phyloP scores from a whole-genome alignment of 2,113 vertebrate species.

The Oryzias melastigma region DNA sequence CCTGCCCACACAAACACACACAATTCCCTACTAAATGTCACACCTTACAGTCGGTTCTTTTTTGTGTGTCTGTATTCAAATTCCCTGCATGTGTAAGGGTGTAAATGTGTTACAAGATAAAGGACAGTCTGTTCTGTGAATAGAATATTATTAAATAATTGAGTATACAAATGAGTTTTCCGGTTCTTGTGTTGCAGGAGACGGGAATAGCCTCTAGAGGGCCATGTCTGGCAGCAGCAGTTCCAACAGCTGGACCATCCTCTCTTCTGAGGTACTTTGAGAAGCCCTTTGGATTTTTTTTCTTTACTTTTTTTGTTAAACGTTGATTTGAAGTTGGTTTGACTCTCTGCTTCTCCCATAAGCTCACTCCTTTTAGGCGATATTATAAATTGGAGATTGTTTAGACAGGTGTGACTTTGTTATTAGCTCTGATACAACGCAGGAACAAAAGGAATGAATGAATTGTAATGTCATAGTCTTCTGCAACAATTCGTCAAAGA shows the following conservation, averaged over 20 bases:
- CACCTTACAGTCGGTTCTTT: conserved; percentile 49
- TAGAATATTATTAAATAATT: no score
- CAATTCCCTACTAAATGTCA: conserved; percentile 1
- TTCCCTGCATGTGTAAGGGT: conserved; percentile 33
- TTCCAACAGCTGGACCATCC: conserved; percentile 77
- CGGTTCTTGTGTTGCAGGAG: conserved; percentile 62
- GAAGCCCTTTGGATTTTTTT: conserved; percentile 1
- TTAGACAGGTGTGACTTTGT: no score
- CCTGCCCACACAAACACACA: conserved; percentile 31
- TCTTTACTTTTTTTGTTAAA: no score
- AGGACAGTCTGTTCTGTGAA: conserved; percentile 3
- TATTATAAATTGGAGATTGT: no score
- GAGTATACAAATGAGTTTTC: no score
- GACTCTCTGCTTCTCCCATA: no score
- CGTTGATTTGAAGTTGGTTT: neutral
- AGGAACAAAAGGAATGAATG: no score
- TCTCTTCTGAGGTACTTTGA: conserved; percentile 67
- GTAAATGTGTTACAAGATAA: conserved; percentile 32
- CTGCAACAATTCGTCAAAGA: no score
- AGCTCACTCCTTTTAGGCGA: no score
- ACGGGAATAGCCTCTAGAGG: conserved; percentile 58
- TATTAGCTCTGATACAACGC: no score
- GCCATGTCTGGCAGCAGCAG: conserved; percentile 72
- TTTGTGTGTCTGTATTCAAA: conserved; percentile 58
- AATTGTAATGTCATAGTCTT: no score